phyloP scores from a whole-genome alignment of 2,888 invertebrate species.

The Xestia c-nigrum region DNA sequence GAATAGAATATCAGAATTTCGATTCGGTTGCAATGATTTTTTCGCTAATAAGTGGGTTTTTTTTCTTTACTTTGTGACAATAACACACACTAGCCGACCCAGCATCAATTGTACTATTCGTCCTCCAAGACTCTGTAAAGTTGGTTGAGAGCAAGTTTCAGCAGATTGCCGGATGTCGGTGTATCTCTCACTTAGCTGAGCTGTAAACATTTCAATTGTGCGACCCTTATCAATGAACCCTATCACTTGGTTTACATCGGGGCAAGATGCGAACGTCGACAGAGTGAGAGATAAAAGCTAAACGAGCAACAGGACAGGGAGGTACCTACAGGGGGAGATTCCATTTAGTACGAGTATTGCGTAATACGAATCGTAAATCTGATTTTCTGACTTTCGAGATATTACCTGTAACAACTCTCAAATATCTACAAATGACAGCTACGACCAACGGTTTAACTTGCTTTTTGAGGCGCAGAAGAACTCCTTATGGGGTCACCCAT shows the following conservation, averaged over 20 bases:
- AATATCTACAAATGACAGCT: no score
- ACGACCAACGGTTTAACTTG: no score
- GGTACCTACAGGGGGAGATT: no score
- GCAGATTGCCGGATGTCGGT: constrained; percentile 3
- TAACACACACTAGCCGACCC: background rate
- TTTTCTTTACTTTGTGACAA: background rate
- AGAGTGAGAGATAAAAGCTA: constrained; percentile 9
- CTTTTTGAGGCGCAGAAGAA: no score
- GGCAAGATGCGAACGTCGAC: background rate
- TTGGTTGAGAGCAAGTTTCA: background rate
- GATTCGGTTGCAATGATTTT: no score
- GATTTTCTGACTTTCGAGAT: no score
- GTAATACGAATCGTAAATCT: no score
- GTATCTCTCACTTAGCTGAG: constrained; percentile 35
- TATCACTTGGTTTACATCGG: constrained; percentile 14
- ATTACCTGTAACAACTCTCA: no score
- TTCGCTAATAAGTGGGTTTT: background rate
- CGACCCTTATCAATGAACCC: constrained; percentile 33
- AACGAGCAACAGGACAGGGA: constrained; percentile 1
- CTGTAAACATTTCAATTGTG: constrained; percentile 45
- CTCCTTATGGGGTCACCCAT: no score
- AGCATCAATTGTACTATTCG: background rate
- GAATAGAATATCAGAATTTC: background rate
- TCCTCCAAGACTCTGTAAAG: background rate
- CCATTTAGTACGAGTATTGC: no score